These are phyloP conservation scores for Tolypeutes matacus DNA, from an alignment of 2,797 vertebrate species.

Conservation along the genomic window DNA sequence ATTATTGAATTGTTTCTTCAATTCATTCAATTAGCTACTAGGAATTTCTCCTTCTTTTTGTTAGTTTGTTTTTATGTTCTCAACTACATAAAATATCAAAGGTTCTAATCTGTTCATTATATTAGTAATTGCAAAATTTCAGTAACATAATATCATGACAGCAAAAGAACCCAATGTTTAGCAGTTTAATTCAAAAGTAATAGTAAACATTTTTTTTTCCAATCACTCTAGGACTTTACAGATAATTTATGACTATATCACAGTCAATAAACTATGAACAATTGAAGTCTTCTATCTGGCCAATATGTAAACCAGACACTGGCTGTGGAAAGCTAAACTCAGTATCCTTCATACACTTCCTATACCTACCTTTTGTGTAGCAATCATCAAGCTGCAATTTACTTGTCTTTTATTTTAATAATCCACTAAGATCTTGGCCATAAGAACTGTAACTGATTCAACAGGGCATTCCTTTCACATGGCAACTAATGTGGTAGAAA, in stretches of 20 bases:
- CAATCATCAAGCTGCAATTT: neutral
- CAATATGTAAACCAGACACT: neutral
- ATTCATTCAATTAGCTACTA: neutral
- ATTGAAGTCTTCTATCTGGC: neutral
- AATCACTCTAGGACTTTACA: accelerated
- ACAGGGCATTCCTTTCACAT: neutral
- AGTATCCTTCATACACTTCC: neutral
- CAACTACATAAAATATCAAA: neutral
- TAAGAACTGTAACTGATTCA: neutral
- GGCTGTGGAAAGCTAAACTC: neutral
- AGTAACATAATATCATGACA: neutral
- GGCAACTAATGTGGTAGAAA: neutral
- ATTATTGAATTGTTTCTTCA: neutral
- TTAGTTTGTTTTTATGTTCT: neutral
- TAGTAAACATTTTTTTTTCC: neutral
- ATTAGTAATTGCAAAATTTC: neutral
- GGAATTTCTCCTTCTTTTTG: neutral
- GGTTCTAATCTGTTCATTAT: neutral
- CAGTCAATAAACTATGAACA: neutral
- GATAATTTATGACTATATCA: neutral
- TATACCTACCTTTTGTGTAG: neutral
- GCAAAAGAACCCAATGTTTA: neutral
- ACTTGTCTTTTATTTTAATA: neutral
- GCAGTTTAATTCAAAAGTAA: neutral
- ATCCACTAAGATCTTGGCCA: neutral